These are phyloP conservation scores for Paramormyrops hopkinsi DNA, from an alignment of 2,797 vertebrate species.

Conservation along the genomic window DNA sequence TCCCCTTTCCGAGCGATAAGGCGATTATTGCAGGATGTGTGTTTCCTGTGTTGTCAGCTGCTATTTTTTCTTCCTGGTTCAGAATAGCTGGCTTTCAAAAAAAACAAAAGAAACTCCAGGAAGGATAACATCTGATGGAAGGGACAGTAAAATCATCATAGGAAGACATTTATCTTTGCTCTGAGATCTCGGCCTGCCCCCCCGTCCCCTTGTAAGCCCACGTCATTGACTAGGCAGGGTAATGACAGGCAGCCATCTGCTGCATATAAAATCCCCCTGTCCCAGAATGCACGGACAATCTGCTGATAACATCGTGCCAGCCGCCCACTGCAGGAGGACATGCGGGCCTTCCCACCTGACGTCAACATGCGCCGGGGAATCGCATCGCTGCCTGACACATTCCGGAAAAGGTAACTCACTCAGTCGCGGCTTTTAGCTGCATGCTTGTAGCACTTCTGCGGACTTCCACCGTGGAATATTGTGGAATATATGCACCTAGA, in stretches of 20 bases:
- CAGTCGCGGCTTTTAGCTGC: neutral
- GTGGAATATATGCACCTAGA: neutral
- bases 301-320: neutral
- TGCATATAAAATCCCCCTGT: constrained; percentile 5
- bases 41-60: neutral
- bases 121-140: neutral
- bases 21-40: neutral
- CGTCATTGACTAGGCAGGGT: neutral
- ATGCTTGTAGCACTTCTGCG: neutral
- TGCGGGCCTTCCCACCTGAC: constrained; percentile 16
- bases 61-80: neutral
- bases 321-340: neutral
- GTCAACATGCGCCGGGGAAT: constrained; percentile 77
- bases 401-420: constrained; percentile 77
- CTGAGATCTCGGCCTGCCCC: neutral
- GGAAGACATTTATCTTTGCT: neutral
- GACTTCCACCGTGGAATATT: neutral
- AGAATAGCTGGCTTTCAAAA: constrained; percentile 4
- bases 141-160: neutral
- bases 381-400: constrained; percentile 66
- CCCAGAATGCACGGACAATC: neutral
- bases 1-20: neutral
- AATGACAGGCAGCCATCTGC: neutral
- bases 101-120: neutral
- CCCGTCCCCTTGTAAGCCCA: neutral